These are phyloP conservation scores for Hypothenemus hampei DNA, from an alignment of 1,140 invertebrate genomes.

Conservation along the genomic window DNA sequence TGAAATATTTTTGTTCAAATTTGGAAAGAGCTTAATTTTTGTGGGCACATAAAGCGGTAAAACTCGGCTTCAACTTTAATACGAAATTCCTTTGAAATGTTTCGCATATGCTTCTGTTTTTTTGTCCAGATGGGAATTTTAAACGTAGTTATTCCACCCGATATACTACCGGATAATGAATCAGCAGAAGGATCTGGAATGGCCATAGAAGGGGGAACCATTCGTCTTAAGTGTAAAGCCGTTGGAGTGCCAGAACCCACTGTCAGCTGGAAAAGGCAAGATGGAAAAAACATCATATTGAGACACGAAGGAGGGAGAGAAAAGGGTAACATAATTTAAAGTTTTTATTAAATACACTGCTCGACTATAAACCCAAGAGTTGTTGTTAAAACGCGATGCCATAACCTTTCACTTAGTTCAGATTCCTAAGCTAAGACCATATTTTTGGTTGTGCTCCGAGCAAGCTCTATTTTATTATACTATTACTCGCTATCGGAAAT, in stretches of 20 bases:
- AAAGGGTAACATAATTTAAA: conserved; percentile 39
- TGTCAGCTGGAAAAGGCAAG: conserved; percentile 72
- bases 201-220: conserved; percentile 70
- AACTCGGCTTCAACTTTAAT: conserved; percentile 8
- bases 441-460: conserved; percentile 10
- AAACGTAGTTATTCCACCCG: conserved; percentile 77
- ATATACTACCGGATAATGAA: conserved; percentile 66
- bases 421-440: conserved; percentile 8
- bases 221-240: conserved; percentile 70
- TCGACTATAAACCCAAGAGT: conserved; percentile 4
- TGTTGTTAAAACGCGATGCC: conserved; percentile 8
- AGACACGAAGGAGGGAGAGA: conserved; percentile 60
- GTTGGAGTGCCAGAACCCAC: conserved; percentile 75
- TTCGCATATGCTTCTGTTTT: not conserved
- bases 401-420: conserved; percentile 15
- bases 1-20: conserved; percentile 14
- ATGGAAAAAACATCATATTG: conserved; percentile 66
- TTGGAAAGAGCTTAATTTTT: conserved; percentile 18
- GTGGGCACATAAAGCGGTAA: conserved; percentile 4
- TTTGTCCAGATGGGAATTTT: conserved; percentile 69
- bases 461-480: conserved; percentile 17
- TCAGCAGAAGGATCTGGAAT: conserved; percentile 53
- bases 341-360: not conserved
- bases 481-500: conserved; percentile 14
- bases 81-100: conserved; percentile 6